Percentiles rank a stretch among this genome's conserved stretches.
Conservation (phyloP, 2,888 invertebrate species). For the Siphonodentalium dalli region DNA sequence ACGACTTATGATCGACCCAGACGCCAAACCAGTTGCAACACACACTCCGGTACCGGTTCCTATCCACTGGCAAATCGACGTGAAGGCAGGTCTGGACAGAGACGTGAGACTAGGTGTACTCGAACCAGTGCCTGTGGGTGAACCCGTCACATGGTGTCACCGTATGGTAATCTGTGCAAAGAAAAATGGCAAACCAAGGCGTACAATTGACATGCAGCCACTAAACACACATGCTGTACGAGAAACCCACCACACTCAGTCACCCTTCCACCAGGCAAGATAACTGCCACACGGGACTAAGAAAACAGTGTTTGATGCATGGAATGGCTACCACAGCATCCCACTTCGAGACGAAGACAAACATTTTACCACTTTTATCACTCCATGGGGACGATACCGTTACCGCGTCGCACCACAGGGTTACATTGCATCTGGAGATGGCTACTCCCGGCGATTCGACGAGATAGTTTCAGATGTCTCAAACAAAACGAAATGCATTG, state of each 20-base stretch:
- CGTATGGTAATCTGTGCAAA: conserved; percentile 17
- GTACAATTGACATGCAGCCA: conserved; percentile 18
- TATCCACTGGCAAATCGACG: conserved; percentile 23
- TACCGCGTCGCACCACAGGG: conserved; percentile 26
- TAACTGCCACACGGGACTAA: conserved; percentile 24
- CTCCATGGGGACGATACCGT: conserved; percentile 23
- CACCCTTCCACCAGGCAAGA: conserved; percentile 23
- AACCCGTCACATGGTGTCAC: conserved; percentile 21
- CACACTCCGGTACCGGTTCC: conserved; percentile 24
- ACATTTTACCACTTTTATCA: conserved; percentile 27
- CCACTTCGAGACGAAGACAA: conserved; percentile 26
- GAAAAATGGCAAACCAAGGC: conserved; percentile 14
- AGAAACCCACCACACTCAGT: conserved; percentile 32
- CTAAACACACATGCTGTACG: conserved; percentile 17
- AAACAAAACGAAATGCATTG: conserved; percentile 28
- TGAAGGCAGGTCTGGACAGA: conserved; percentile 20
- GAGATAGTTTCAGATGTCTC: conserved; percentile 21
- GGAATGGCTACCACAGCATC: conserved; percentile 25
- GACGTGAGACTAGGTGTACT: conserved; percentile 23
- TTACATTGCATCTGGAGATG: conserved; percentile 30
- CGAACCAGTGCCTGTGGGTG: conserved; percentile 15
- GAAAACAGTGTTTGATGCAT: conserved; percentile 27
- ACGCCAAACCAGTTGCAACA: conserved; percentile 23
- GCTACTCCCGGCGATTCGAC: conserved; percentile 29
- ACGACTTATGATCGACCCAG: conserved; percentile 24